Percentiles rank a stretch among this genome's conserved stretches.
Evolutionary conservation across 2,113 vertebrate species (phyloP).

Genomic region (Fregata magnificens): DNA sequence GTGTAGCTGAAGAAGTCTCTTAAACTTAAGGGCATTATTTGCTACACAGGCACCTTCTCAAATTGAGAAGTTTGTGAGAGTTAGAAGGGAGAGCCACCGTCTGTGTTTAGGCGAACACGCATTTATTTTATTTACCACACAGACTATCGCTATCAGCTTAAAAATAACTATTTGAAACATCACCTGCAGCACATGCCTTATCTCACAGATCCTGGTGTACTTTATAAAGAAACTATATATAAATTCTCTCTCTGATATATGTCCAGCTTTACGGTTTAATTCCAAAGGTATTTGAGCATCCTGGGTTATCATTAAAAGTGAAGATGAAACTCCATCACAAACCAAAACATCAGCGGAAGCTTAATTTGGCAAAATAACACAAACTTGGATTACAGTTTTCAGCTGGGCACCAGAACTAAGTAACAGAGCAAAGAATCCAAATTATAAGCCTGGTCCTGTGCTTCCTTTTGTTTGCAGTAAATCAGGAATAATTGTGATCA

Average conservation of each 20-base stretch:
- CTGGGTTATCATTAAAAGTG: background rate
- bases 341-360: background rate
- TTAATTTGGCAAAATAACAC: background rate
- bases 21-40: background rate
- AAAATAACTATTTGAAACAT: background rate
- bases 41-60: background rate
- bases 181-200: background rate
- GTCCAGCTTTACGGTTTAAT: background rate
- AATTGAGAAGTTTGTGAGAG: background rate
- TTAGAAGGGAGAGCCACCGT: background rate
- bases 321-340: background rate
- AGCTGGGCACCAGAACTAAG: background rate
- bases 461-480: background rate
- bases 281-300: background rate
- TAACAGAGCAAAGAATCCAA: background rate
- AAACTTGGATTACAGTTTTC: background rate
- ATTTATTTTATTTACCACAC: constrained; percentile 16
- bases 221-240: background rate
- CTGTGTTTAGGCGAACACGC: background rate
- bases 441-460: background rate
- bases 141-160: background rate
- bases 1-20: background rate
- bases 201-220: background rate
- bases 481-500: background rate
- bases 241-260: background rate